Evolutionary conservation across 2,797 vertebrate species (phyloP), one percentile per base, ranked within the genome.

Genomic region (Gastrophryne carolinensis): DNA sequence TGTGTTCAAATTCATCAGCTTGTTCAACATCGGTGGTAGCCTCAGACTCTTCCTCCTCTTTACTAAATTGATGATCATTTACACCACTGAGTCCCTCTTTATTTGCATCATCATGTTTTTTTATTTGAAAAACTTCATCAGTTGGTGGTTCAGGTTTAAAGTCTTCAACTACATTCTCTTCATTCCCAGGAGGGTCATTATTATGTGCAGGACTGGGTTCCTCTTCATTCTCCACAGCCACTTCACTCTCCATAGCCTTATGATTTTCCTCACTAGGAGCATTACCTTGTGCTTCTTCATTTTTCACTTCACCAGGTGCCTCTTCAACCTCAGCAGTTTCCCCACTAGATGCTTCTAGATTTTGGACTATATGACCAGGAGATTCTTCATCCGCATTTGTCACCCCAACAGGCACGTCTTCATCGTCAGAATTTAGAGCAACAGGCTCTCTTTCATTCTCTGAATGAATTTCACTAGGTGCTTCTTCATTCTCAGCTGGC

Each of bases 401-500:
- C 32, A 34, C 32, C 32, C 10, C 32, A 4, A 4, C 4, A n/a
- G 15, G 15, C 17, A 1, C 15, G 15, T 2, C 37, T 39, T 39
- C 37, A 39, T 39, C n/a, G 11, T 67, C 47, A 21, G 5, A 13
- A 3, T 17, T 7, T 7, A 39, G 3, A 7, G 26, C 49, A 24
- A 17, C 29, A 37, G 49, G 12, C 15, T 15, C 15, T 3, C 0
- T 0, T 30, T 34, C 1, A 34, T 54, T 37, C 8, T 5, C 12
- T 27, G 8, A 17, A 52, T 63, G 41, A 15, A 15, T 8, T 0
- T 0, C 44, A 10, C 34, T 3, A 44, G 63, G 27, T 6, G 24
- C 21, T 24, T 66, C 72, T 60, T 67, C 19, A 39, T 70, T 54
- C 30, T 65, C 53, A 52, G 49, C 49, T 41, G 3, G 6, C 9